Percentiles rank a stretch among this genome's conserved stretches.
Conservation (phyloP, 2,888 invertebrate species). For the Agonopterix heracliana region DNA sequence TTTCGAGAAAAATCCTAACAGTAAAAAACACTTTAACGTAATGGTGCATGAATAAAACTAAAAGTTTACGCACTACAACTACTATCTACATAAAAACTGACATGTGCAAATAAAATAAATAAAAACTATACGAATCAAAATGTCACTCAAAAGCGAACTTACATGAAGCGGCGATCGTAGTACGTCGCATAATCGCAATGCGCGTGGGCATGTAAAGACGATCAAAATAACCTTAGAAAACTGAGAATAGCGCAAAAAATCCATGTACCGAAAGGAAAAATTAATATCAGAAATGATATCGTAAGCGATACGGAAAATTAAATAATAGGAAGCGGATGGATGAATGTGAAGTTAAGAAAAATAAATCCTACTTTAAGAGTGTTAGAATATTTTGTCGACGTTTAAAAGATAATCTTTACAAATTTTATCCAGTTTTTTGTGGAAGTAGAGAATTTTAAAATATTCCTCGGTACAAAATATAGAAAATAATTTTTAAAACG, state of each 20-base stretch:
- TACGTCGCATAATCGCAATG: slow-evolving; percentile 57
- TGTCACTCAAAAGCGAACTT: slow-evolving; percentile 55
- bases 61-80: slow-evolving; percentile 54
- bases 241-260: slow-evolving; percentile 54
- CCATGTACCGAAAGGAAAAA: slow-evolving; percentile 18
- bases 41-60: slow-evolving; percentile 63
- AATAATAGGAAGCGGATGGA: slow-evolving; percentile 40
- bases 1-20: neutral
- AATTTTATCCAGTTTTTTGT: too few relatives aligned
- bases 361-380: too few relatives aligned
- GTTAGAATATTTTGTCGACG: too few relatives aligned
- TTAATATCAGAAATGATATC: slow-evolving; percentile 27
- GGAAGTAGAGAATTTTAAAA: too few relatives aligned
- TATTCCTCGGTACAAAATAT: too few relatives aligned
- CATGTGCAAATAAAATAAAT: slow-evolving; percentile 64
- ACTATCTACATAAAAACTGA: slow-evolving; percentile 40
- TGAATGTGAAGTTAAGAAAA: slow-evolving; percentile 19
- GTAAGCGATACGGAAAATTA: slow-evolving; percentile 36
- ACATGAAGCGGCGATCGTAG: slow-evolving; percentile 68
- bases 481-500: too few relatives aligned
- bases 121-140: slow-evolving; percentile 32
- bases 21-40: slow-evolving; percentile 29
- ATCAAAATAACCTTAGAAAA: slow-evolving; percentile 62
- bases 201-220: slow-evolving; percentile 65
- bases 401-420: too few relatives aligned